These are phyloP conservation scores for Apostichopus californicus DNA, from an alignment of 35 echinoderm and acorn worm species.

Conservation along the genomic window DNA sequence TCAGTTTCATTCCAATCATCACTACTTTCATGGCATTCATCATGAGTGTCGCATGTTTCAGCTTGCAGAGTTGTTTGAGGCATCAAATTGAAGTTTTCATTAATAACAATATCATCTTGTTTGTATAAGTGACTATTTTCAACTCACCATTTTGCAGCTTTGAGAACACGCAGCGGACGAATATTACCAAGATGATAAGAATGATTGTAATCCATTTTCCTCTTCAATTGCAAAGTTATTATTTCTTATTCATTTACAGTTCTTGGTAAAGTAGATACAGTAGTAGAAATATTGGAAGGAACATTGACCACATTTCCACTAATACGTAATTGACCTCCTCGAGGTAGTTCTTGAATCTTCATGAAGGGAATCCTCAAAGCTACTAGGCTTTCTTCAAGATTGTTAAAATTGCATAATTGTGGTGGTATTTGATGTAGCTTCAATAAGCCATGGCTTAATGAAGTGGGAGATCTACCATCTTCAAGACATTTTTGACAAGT, in stretches of 20 bases:
- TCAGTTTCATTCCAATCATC: too few species aligned
- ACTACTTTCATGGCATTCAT: too few species aligned
- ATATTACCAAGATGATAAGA: background rate
- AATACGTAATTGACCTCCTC: background rate
- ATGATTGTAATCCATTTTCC: background rate
- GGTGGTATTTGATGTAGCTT: background rate
- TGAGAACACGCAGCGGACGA: background rate
- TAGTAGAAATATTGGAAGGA: background rate
- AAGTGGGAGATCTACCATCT: background rate
- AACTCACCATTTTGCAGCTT: background rate
- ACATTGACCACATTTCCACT: constrained; percentile 5
- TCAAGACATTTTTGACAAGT: background rate
- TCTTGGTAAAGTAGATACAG: background rate
- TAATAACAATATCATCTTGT: background rate
- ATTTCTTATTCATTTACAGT: background rate
- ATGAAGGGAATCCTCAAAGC: constrained; percentile 2
- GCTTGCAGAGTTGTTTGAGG: too few species aligned
- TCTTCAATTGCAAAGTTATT: background rate
- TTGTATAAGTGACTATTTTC: background rate
- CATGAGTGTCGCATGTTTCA: too few species aligned
- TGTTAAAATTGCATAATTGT: background rate
- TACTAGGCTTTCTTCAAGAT: background rate
- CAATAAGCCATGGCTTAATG: background rate
- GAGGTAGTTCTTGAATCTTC: background rate
- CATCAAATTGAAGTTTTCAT: background rate